Base-by-base conservation (phyloP, 2,113 vertebrate genomes). In the Phylloscopus trochiloides region DNA sequence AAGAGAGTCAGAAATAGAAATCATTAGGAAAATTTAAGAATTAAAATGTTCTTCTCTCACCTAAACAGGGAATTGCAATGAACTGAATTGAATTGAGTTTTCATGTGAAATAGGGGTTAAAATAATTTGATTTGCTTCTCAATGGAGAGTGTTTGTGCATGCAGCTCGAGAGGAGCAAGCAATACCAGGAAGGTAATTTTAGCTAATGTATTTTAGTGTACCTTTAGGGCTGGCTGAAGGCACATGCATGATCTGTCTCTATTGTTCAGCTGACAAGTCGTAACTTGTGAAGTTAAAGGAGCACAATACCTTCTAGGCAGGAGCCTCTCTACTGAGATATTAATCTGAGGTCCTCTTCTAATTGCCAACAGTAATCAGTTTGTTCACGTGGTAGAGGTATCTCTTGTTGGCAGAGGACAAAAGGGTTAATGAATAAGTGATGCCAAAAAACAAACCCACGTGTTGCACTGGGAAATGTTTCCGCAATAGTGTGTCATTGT, bases 401-500 rank as follows among this genome's bases (percentile, higher is more conserved):
- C 34, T 10, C 57, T 78, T 62, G 38, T 45, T 58, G 77, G 51
- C 17, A 8, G 34, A 59, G 68, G 84, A 95, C 68, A 73, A 84
- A 91, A 81, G 29, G 54, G 82, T 94, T 93, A 90, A 97, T 88
- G 55, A 96, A 89, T 90, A 71, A 84, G 86, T 31, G 32, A 43
- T 77, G 62, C 61, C 59, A 78, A 93, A 92, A 94, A 54, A 28
- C 82, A 77, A 90, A 93, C 63, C 80, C 91, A 86, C 45, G 12
- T 67, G 87, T 90, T 86, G 94, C 29, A 14, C 6, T 80, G 61
- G 59, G 88, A 96, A 96, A 94, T 16, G 5, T 76, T 96, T 97
- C 94, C 10, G 14, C 93, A 86, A 91, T 88, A 88, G 87, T 34
- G 72, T 94, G 94, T 97, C 96, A 68, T 94, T 95, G 82, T 97